Evolutionary conservation across 2,797 vertebrate genomes (phyloP), one percentile per base, ranked within the genome.

Genomic region (Hydrolagus colliei): DNA sequence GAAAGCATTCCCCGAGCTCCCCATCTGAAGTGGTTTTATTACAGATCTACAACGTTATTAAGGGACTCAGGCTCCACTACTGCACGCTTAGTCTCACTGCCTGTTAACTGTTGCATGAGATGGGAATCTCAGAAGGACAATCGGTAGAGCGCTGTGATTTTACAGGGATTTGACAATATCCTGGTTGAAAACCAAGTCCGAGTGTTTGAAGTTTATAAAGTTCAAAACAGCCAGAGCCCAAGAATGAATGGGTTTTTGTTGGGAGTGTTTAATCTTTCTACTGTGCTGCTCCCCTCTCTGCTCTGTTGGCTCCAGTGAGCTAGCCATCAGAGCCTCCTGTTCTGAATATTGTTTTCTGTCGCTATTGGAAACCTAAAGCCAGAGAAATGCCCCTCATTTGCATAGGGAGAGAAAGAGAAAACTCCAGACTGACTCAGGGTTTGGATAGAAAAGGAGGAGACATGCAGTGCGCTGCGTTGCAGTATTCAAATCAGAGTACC

Each of bases 291-390:
- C 72, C 20, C 27, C 72, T 41, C 73, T 14, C 4, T 7, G 67
- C 27, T 8, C 32, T 10, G 41, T 9, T 11, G 1, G 13, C 20
- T 62, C 77, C 88, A 74, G 86, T 87, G 18, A 86, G 52, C 32
- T 87, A 88, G 87, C 86, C 41, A 52, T 52, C 41, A 52, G 41
- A 52, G 41, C 41, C 41, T 52, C 41, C 41, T 52, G 41, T 52
- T 6, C 41, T 85, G 62, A 85, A 4, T 41, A 85, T 20, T 90
- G 89, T 92, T 93, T 92, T 89, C 89, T 80, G 89, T 91, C 86
- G 89, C 90, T 88, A 72, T 67, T 91, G 89, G 91, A 89, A 90
- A 92, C 79, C 16, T 87, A 27, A 27, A 27, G 27, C 27, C 27
- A 27, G 41, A 52, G 41, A 52, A 52, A 52, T 52, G 41, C 41